phyloP scores from a whole-genome alignment of 2,888 invertebrate genomes.

The Phasia obesa region DNA sequence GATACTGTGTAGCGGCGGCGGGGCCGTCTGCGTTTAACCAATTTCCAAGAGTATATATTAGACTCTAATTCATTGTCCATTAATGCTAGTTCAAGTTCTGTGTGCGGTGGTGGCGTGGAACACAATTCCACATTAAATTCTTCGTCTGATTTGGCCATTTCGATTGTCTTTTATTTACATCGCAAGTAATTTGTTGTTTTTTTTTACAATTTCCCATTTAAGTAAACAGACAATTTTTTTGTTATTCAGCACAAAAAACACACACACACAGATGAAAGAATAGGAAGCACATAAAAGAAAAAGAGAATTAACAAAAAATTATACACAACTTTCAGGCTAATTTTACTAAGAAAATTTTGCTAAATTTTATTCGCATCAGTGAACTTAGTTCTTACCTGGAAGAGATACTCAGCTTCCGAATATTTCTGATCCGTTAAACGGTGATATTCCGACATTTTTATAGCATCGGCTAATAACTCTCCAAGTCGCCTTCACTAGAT shows the following conservation, averaged over 20 bases:
- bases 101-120: conserved; percentile 70
- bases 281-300: conserved; percentile 19
- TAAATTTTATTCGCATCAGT: conserved; percentile 19
- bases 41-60: conserved; percentile 70
- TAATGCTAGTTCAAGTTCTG: conserved; percentile 69
- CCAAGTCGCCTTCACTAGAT: conserved; percentile 30
- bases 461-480: conserved; percentile 51
- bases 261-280: conserved; percentile 36
- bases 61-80: conserved; percentile 67
- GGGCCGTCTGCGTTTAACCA: conserved; percentile 72
- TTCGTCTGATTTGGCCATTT: conserved; percentile 74
- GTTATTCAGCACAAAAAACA: conserved; percentile 45
- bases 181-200: conserved; percentile 1
- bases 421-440: conserved; percentile 73
- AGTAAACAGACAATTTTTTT: conserved; percentile 52
- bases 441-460: conserved; percentile 72
- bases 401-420: conserved; percentile 73
- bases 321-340: conserved; percentile 57
- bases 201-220: conserved; percentile 29
- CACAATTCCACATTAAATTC: conserved; percentile 72
- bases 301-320: conserved; percentile 61
- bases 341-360: conserved; percentile 33
- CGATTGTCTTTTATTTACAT: conserved; percentile 72
- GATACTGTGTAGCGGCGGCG: conserved; percentile 80
- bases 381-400: conserved; percentile 70